Conservation (phyloP, 2,888 invertebrate genomes). For the Coleophora flavipennella region DNA sequence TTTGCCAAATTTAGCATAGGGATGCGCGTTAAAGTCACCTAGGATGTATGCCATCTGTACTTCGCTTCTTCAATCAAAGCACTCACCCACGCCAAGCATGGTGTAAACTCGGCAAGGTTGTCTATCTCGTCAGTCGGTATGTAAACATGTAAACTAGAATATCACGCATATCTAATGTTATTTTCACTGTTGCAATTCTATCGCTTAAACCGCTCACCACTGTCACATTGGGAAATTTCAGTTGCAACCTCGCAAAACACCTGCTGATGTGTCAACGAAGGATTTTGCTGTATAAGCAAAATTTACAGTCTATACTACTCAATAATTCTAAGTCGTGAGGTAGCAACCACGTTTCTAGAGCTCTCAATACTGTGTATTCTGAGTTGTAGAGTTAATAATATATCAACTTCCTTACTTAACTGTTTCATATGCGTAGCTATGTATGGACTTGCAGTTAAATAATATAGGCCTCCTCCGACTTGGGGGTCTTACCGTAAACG, state of each 20-base stretch:
- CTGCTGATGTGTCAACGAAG: background rate
- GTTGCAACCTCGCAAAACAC: background rate
- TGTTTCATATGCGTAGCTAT: background rate
- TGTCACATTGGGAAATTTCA: background rate
- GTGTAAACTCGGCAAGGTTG: background rate
- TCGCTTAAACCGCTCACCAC: background rate
- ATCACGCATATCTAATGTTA: background rate
- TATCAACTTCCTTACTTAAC: background rate
- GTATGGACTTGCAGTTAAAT: background rate
- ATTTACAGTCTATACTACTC: no score
- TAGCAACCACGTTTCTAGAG: background rate
- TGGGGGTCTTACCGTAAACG: no score
- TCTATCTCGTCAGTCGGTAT: background rate
- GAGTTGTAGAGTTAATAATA: background rate
- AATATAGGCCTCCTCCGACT: no score
- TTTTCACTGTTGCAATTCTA: background rate
- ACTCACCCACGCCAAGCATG: background rate
- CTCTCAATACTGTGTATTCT: no score
- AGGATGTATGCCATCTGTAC: background rate
- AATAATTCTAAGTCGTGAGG: background rate
- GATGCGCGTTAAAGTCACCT: slow-evolving; percentile 1
- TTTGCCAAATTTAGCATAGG: background rate
- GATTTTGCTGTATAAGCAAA: background rate
- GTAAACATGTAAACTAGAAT: background rate
- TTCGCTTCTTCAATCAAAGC: background rate